phyloP scores from a whole-genome alignment of 2,888 invertebrate genomes.

The Saturnia japonica region DNA sequence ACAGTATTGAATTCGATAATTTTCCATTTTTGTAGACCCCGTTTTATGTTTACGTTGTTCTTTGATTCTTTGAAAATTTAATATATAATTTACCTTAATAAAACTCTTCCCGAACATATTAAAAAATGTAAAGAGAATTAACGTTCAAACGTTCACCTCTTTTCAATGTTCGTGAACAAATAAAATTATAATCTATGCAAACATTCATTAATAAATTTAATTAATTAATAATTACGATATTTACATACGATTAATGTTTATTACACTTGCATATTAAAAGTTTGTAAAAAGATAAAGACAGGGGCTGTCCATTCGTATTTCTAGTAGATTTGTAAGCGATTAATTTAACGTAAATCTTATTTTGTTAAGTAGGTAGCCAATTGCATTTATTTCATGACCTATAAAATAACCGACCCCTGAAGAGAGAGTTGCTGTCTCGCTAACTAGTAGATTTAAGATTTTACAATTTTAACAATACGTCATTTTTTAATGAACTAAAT shows the following conservation, averaged over 20 bases:
- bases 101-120: background rate
- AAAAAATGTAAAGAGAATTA: background rate
- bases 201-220: background rate
- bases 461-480: too few relatives aligned
- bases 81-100: background rate
- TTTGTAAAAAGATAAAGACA: too few relatives aligned
- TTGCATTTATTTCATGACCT: too few relatives aligned
- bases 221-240: background rate
- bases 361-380: too few relatives aligned
- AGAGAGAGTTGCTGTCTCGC: too few relatives aligned
- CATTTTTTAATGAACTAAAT: too few relatives aligned
- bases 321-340: too few relatives aligned
- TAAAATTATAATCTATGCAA: background rate
- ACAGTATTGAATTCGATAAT: too few relatives aligned
- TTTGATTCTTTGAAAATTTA: background rate
- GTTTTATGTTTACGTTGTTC: background rate
- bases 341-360: too few relatives aligned
- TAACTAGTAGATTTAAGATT: too few relatives aligned
- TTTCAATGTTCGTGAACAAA: background rate
- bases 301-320: too few relatives aligned
- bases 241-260: conserved; percentile 2
- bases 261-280: background rate
- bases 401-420: too few relatives aligned
- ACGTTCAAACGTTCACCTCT: background rate
- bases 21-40: background rate